Base-by-base conservation (phyloP, 2,797 vertebrate genomes). In the Pantherophis alleghaniensis region DNA sequence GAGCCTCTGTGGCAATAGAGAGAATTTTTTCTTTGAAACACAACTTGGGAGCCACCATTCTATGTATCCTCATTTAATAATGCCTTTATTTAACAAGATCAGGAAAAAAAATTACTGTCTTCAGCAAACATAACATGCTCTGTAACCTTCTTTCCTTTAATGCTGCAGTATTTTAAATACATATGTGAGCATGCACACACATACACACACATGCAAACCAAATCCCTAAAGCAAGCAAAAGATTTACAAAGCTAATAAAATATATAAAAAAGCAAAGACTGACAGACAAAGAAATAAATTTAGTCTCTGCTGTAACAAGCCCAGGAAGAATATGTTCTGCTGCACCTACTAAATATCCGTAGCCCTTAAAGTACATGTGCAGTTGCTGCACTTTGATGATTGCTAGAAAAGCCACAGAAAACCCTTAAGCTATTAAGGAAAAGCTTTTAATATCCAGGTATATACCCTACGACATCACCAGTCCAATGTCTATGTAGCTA, bases 1-100 rank as follows among this genome's bases (percentile, higher is more conserved):
- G 96, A 96, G 90, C 92, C 96, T 96, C 92, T 59, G 96, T 92
- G 94, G 96, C 88, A 95, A 94, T 95, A 92, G 93, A 95, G 96
- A 96, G 94, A 93, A 95, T 96, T 95, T 94, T 74, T 47, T 24
- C 95, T 97, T 95, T 66, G 94, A 95, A 96, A 92, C 94, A 95
- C 90, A 98, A 98, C 96, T 98, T 97, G 95, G 92, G 94, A 95
- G 93, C 90, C 91, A 95, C 94, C 93, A 90, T 95, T 87, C 94
- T 90, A 93, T 96, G 94, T 94, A 94, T 90, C 94, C 94, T 95
- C 95, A 92, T 96, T 96, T 96, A 96, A 95, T 95, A 96, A 95
- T 0, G 51, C 87, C 91, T 95, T 95, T 96, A 94, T 97, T 96
- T 93, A 96, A 96, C 60, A 88, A 87, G 91, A 96, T 94, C 56